phyloP scores from a whole-genome alignment of 1,140 invertebrate genomes.

The Drosophila oshimai region DNA sequence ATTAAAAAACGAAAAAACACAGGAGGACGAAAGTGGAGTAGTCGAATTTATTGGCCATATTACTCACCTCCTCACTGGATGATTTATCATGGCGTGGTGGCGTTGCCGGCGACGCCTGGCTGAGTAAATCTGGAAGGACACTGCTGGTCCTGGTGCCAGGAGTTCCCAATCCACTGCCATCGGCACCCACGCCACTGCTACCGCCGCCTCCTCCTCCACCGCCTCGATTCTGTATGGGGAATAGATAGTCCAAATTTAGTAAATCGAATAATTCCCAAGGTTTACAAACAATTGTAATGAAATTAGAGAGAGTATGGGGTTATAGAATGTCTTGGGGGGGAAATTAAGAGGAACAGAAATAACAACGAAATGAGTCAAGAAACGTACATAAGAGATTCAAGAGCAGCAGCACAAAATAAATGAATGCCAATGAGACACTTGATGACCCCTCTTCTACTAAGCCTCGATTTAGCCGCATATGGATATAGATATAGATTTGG shows the following conservation, averaged over 20 bases:
- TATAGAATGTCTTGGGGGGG: slow-evolving; percentile 9
- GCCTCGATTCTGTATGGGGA: slow-evolving; percentile 85
- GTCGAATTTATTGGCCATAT: slow-evolving; percentile 23
- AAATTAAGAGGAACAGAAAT: slow-evolving; percentile 31
- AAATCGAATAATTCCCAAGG: neutral
- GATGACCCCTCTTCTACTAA: slow-evolving; percentile 29
- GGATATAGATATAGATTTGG: neutral
- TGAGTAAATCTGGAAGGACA: slow-evolving; percentile 96
- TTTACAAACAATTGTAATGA: slow-evolving; percentile 8
- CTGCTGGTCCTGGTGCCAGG: slow-evolving; percentile 91
- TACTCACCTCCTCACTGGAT: slow-evolving; percentile 95
- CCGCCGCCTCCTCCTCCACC: slow-evolving; percentile 85
- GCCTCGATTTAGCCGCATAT: slow-evolving; percentile 11
- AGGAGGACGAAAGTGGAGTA: slow-evolving; percentile 3
- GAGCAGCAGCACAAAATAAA: slow-evolving; percentile 53
- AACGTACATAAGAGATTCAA: slow-evolving; percentile 10
- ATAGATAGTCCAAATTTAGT: neutral
- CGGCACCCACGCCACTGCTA: slow-evolving; percentile 83
- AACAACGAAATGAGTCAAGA: slow-evolving; percentile 21
- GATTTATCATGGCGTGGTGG: slow-evolving; percentile 95
- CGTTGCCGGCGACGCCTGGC: slow-evolving; percentile 91
- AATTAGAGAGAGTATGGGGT: slow-evolving; percentile 18
- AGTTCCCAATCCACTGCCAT: slow-evolving; percentile 86
- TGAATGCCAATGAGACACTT: slow-evolving; percentile 77
- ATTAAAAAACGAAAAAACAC: slow-evolving; percentile 33